Base-by-base conservation (phyloP, 2,113 vertebrate species). In the Coryphaenoides rupestris region DNA sequence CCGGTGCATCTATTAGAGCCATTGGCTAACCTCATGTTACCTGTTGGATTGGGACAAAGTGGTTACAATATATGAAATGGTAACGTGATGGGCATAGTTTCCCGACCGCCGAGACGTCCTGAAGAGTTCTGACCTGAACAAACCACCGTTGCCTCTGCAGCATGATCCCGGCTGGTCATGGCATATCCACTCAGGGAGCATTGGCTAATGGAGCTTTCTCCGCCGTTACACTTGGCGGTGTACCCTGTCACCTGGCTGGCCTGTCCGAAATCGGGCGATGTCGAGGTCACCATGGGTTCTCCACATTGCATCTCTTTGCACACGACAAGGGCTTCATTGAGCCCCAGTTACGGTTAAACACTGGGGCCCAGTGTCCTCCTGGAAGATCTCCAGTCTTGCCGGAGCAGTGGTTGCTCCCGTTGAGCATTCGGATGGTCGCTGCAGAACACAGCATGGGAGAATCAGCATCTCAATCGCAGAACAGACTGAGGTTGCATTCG, bases 291-390 rank as follows among this genome's bases (percentile, higher is more conserved):
- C 9, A 75, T 55, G 24, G 84, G 57, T 40, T 87, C 82, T 26
- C 85, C 87, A 70, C 87, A 88, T 0, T 76, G 68, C 81, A 84
- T 86, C 65, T 86, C 76, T 53, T 65, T 78, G 70, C 87, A 88
- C 55, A 80, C 77, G 28, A 84, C 86, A 14, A 54, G 0, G n/a
- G 68, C 79, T 71, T 88, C 80, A 58, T 67, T 74, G 19, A 21
- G 70, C 13, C 78, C 84, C 84, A 88, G 56, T 74, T 71, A 2
- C 58, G 0, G 33, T 64, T 66, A 33, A 22, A 64, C 6, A 54
- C 76, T 40, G 72, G 7, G 10, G 45, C 17, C 87, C 87, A 88
- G 0, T 58, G 59, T n/a, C 2, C 59, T 4, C 19, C 3, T 72
- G 24, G 55, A 21, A 0, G 17, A 84, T 15, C 73, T 86, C 76